Percentiles rank a stretch among this genome's conserved stretches.
Conservation (phyloP, 2,797 vertebrate species). For the Sibirionetta formosa region DNA sequence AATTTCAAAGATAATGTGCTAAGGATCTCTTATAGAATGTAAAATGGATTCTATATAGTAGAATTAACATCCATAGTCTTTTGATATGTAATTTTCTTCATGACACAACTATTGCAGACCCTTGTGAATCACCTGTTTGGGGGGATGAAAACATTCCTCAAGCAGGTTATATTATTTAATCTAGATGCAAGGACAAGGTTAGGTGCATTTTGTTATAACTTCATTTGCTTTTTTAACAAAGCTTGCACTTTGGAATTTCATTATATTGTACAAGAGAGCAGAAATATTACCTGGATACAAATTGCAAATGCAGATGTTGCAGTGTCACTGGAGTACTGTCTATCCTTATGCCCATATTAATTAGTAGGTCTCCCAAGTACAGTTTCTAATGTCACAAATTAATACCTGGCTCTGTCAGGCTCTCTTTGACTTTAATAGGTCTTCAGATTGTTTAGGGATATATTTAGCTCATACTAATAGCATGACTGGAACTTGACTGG, state of each 20-base stretch:
- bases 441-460: not conserved
- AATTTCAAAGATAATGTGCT: not conserved
- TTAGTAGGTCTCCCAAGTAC: not conserved
- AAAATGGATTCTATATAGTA: not conserved
- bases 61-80: not conserved
- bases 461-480: not conserved
- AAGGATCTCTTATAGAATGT: not conserved
- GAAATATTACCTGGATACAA: not conserved
- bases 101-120: not conserved
- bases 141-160: not conserved
- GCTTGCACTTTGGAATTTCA: not conserved
- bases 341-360: not conserved
- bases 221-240: not conserved
- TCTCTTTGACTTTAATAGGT: not conserved
- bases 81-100: constrained; percentile 16
- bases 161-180: not conserved
- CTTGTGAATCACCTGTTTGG: not conserved
- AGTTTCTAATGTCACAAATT: not conserved
- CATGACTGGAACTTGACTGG: not conserved
- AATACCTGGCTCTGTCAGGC: not conserved
- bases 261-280: not conserved
- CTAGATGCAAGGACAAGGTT: not conserved
- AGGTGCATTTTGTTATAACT: not conserved
- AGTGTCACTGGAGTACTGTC: not conserved
- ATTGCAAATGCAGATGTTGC: not conserved